Conservation (phyloP, 2,888 invertebrate genomes). For the Meandrusa payeni region DNA sequence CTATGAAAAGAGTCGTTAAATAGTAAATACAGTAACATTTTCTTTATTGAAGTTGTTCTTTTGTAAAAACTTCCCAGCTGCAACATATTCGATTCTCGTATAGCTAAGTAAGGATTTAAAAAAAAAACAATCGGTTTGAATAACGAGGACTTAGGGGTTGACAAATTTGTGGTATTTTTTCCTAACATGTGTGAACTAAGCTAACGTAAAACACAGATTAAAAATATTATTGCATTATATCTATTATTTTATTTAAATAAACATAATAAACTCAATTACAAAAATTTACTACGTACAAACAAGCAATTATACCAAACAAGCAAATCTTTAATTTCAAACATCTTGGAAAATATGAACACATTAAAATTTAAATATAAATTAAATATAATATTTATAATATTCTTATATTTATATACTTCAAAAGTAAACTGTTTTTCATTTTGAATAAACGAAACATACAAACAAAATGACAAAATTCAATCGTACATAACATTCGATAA, state of each 20-base stretch:
- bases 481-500: no score
- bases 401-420: not conserved
- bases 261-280: no score
- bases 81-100: slow-evolving; percentile 7
- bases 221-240: no score
- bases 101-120: slow-evolving; percentile 11
- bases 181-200: no score
- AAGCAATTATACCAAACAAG: not conserved
- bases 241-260: no score
- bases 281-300: no score
- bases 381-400: not conserved
- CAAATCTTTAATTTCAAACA: not conserved
- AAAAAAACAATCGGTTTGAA: slow-evolving; percentile 9
- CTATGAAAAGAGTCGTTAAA: slow-evolving; percentile 59
- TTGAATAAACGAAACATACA: no score
- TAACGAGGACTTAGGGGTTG: slow-evolving; percentile 15
- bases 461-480: no score
- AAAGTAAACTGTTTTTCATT: no score
- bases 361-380: slow-evolving; percentile 12
- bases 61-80: slow-evolving; percentile 12
- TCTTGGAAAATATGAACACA: slow-evolving; percentile 11
- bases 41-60: slow-evolving; percentile 18
- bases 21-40: slow-evolving; percentile 67
- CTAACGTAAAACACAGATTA: no score
- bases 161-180: no score